Conservation (phyloP, 2,797 vertebrate genomes). For the Bovichtus diacanthus region DNA sequence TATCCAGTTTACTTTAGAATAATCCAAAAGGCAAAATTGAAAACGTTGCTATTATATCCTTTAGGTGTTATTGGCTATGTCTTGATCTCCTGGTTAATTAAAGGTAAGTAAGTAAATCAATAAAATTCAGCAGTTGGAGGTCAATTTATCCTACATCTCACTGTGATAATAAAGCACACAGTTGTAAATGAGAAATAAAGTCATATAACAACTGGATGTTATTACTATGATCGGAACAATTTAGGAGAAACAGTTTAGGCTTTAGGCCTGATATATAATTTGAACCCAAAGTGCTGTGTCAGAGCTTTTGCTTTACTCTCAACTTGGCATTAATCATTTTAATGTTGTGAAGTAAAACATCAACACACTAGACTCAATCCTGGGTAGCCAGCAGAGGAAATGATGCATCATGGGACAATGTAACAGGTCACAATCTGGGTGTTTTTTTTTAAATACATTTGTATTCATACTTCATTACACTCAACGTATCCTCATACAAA, state of each 20-base stretch:
- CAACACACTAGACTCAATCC: neutral
- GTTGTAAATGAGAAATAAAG: neutral
- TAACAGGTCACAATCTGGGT: neutral
- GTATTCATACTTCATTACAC: neutral
- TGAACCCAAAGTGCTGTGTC: neutral
- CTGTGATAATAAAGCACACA: neutral
- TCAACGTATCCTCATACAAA: too few relatives aligned
- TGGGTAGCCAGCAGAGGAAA: neutral
- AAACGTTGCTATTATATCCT: neutral
- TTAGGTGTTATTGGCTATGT: neutral
- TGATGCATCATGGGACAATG: rapidly evolving
- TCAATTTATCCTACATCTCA: neutral
- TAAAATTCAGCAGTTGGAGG: neutral
- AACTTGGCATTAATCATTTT: neutral
- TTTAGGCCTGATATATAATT: too few relatives aligned
- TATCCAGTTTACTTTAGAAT: neutral
- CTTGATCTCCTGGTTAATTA: neutral
- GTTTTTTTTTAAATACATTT: neutral
- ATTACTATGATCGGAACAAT: neutral
- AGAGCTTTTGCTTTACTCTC: neutral
- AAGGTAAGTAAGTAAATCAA: neutral
- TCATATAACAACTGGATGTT: neutral
- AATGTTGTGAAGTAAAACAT: neutral
- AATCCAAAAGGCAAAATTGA: neutral
- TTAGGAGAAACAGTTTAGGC: too few relatives aligned